Evolutionary conservation across 2,888 invertebrate genomes (phyloP).

Genomic region (Drosophila quinaria): DNA sequence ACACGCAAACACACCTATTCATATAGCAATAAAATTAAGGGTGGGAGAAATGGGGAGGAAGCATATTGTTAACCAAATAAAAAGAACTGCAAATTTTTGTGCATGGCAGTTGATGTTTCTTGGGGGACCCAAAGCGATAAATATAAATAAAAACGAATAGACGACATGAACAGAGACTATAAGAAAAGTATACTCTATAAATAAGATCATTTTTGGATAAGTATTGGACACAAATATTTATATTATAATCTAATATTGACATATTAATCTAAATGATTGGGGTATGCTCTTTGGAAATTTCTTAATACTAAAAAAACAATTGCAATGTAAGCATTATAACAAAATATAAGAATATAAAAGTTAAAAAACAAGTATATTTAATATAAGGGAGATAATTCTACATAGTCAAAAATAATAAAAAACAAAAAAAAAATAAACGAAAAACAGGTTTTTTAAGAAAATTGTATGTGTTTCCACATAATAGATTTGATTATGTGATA

Average conservation of each 20-base stretch:
- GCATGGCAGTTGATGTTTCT: constrained; percentile 41
- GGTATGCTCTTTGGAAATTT: too few relatives aligned
- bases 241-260: too few relatives aligned
- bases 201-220: neutral
- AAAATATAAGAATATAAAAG: too few relatives aligned
- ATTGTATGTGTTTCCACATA: neutral
- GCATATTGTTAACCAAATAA: constrained; percentile 49
- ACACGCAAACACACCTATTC: constrained; percentile 25
- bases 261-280: too few relatives aligned
- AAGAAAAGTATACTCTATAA: constrained; percentile 27
- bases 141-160: constrained; percentile 57
- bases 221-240: too few relatives aligned
- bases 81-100: constrained; percentile 55
- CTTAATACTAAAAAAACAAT: too few relatives aligned
- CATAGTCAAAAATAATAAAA: neutral
- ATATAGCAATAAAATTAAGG: constrained; percentile 57
- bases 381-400: neutral
- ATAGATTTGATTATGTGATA: neutral
- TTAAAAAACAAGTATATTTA: too few relatives aligned
- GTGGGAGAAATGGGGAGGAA: constrained; percentile 1
- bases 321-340: too few relatives aligned
- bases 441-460: neutral
- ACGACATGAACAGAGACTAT: constrained; percentile 39
- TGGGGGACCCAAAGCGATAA: constrained; percentile 38
- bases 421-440: neutral